Evolutionary conservation across 2,797 vertebrate genomes (phyloP).

Genomic region (Amblyopsis hoosieri): DNA sequence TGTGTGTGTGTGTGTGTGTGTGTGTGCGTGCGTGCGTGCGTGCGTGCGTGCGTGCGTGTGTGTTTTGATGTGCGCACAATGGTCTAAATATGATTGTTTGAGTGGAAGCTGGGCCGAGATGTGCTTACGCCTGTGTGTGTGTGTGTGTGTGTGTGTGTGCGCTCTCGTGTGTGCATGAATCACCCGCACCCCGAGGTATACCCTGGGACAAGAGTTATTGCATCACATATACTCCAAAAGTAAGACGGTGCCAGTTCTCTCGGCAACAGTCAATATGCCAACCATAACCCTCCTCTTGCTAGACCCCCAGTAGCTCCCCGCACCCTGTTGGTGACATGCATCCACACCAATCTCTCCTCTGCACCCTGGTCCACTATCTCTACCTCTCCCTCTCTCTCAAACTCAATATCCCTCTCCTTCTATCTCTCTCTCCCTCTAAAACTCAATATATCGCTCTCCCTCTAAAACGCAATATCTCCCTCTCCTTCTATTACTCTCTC

Average conservation of each 20-base stretch:
- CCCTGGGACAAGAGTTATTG: slow-evolving; percentile 51
- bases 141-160: slow-evolving; percentile 7
- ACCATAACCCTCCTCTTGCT: slow-evolving; percentile 6
- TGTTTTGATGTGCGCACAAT: slow-evolving; percentile 23
- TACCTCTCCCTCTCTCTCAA: not conserved
- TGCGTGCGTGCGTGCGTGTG: slow-evolving; percentile 27
- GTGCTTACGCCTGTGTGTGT: slow-evolving; percentile 6
- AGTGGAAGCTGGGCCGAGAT: slow-evolving; percentile 14
- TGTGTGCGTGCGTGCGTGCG: slow-evolving; percentile 27
- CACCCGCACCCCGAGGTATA: slow-evolving; percentile 65
- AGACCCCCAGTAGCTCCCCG: not conserved
- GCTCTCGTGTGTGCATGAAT: slow-evolving; percentile 53
- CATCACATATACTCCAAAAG: slow-evolving; percentile 64
- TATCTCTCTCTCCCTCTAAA: not conserved
- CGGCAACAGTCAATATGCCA: slow-evolving; percentile 10
- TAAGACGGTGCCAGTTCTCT: slow-evolving; percentile 39
- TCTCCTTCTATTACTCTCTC: no score
- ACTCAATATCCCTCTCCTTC: slow-evolving; percentile 3
- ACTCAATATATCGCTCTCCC: not conserved
- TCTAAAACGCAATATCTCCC: slow-evolving; percentile 12
- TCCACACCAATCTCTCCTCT: not conserved
- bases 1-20: slow-evolving; percentile 30
- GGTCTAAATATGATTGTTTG: slow-evolving; percentile 7
- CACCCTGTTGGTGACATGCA: not conserved
- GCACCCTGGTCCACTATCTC: not conserved